Percentiles rank a stretch among this genome's conserved stretches.
These are phyloP conservation scores for Meloidogyne hapla DNA, from an alignment of 1,140 invertebrate genomes.

Conservation along the genomic window DNA sequence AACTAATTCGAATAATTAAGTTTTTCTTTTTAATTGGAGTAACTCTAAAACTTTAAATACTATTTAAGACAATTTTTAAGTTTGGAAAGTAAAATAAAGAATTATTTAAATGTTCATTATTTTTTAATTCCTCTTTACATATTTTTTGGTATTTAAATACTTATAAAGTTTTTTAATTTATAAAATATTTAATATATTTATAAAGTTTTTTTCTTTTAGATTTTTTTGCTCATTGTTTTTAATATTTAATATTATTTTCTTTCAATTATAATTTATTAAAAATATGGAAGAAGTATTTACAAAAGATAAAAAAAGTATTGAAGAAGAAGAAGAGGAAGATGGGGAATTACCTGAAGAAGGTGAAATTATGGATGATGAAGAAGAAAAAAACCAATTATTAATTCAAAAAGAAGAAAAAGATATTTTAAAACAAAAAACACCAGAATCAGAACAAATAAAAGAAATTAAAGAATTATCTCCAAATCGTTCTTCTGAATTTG, in stretches of 20 bases:
- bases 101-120: too few species aligned
- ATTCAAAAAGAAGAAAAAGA: neutral
- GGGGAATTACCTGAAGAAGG: conserved; percentile 60
- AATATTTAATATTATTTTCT: neutral
- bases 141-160: too few species aligned
- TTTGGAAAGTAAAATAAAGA: too few species aligned
- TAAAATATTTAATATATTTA: neutral
- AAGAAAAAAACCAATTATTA: conserved; percentile 26
- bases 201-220: neutral
- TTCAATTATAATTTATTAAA: conserved; percentile 8
- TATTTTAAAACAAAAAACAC: neutral
- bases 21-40: too few species aligned
- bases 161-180: neutral
- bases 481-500: neutral
- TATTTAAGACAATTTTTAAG: too few species aligned
- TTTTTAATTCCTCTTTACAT: too few species aligned
- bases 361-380: conserved; percentile 60
- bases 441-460: neutral
- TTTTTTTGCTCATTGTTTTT: conserved; percentile 1
- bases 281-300: conserved; percentile 9
- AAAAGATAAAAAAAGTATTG: conserved; percentile 8
- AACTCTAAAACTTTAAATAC: too few species aligned
- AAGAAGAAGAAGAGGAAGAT: conserved; percentile 41
- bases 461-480: neutral
- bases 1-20: too few species aligned